These are phyloP conservation scores for Vandiemenella viatica DNA, from an alignment of 2,888 invertebrate species.

Conservation along the genomic window DNA sequence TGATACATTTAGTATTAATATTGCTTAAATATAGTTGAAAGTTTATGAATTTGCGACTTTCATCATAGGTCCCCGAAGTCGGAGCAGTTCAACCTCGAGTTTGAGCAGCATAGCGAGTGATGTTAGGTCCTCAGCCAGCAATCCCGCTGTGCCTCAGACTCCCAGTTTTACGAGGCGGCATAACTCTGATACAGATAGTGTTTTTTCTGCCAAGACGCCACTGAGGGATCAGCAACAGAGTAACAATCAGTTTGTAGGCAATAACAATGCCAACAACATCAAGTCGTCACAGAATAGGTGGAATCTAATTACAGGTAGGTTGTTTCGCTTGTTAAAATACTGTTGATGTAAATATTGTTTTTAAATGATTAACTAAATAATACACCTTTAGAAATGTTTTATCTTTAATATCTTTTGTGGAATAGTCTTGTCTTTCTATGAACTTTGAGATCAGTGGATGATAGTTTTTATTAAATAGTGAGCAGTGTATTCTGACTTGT, in stretches of 20 bases:
- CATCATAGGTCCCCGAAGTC: slow-evolving; percentile 32
- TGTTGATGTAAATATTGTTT: neutral
- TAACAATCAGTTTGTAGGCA: slow-evolving; percentile 17
- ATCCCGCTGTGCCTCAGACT: neutral
- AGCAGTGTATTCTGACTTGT: no score
- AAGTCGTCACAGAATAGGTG: slow-evolving; percentile 22
- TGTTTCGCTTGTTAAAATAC: neutral
- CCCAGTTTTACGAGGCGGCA: neutral
- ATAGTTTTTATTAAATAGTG: neutral
- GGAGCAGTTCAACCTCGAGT: slow-evolving; percentile 49
- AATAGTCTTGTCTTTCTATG: no score
- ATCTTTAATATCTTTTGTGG: no score
- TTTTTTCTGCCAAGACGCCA: slow-evolving; percentile 26
- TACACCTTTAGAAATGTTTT: no score
- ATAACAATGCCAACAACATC: slow-evolving; percentile 22
- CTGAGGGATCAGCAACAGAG: slow-evolving; percentile 28
- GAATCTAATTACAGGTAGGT: slow-evolving; percentile 25
- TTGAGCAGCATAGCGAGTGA: slow-evolving; percentile 40
- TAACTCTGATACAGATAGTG: slow-evolving; percentile 24
- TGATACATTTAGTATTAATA: no score
- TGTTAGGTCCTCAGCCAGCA: slow-evolving; percentile 24
- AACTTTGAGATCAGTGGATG: neutral
- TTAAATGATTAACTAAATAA: no score
- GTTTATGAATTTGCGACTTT: no score
- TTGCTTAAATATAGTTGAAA: no score